Conservation (phyloP, 2,888 invertebrate genomes). For the Idaea biselata region DNA sequence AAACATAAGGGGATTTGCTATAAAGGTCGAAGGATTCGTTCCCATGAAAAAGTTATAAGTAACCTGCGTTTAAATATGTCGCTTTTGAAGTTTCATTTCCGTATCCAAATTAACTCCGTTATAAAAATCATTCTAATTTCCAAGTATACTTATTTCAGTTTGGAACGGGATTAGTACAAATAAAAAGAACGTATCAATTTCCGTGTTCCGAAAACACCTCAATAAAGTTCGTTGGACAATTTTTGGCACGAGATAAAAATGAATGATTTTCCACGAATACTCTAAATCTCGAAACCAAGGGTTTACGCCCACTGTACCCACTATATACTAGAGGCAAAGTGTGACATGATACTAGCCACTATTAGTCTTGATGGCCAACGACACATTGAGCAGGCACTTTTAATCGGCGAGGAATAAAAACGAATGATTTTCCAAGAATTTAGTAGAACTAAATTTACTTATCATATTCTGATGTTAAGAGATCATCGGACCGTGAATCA, state of each 20-base stretch:
- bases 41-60: too few relatives aligned
- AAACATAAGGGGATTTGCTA: too few relatives aligned
- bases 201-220: neutral
- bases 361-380: neutral
- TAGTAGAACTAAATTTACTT: neutral
- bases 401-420: neutral
- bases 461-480: conserved; percentile 16
- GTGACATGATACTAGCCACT: neutral
- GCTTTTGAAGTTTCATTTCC: neutral
- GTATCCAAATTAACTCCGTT: neutral
- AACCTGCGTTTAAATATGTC: too few relatives aligned
- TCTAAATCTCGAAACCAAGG: neutral
- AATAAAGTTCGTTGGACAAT: neutral
- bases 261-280: neutral
- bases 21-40: too few relatives aligned
- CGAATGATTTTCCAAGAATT: conserved; percentile 13
- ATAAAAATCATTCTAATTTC: neutral
- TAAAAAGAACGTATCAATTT: neutral
- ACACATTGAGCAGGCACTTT: neutral
- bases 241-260: neutral
- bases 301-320: neutral
- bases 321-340: neutral
- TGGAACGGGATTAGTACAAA: neutral
- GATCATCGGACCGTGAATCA: conserved; percentile 41
- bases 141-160: neutral